Percentiles rank a stretch among this genome's conserved stretches.
Evolutionary conservation across 2,113 vertebrate species (phyloP).

Genomic region (Colossoma macropomum): DNA sequence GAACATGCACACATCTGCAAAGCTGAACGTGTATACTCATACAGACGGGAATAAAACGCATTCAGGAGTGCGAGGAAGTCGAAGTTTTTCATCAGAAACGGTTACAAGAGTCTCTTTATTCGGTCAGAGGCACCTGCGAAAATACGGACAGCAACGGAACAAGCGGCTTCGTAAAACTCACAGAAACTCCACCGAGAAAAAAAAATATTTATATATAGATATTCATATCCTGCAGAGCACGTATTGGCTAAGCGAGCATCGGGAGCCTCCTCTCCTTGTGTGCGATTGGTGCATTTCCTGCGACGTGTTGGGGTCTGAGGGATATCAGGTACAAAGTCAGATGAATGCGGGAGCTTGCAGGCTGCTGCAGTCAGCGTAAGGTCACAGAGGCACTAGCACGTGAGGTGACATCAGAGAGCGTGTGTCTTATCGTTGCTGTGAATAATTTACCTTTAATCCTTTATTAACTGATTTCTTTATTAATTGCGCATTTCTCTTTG

Average conservation of each 20-base stretch:
- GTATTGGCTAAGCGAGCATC: background rate
- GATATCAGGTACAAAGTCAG: background rate
- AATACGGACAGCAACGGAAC: background rate
- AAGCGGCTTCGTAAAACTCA: background rate
- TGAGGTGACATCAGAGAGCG: conserved; percentile 29
- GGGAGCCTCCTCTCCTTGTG: background rate
- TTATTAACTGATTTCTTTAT: background rate
- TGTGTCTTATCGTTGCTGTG: conserved; percentile 9
- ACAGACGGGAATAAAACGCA: conserved; percentile 6
- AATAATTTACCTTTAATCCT: conserved; percentile 7
- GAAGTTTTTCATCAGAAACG: background rate
- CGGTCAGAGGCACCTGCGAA: conserved; percentile 8
- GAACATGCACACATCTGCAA: conserved; percentile 42
- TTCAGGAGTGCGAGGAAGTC: conserved; percentile 18
- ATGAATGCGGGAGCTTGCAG: conserved; percentile 18
- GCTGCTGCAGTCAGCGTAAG: conserved; percentile 6
- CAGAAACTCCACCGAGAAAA: background rate
- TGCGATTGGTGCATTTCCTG: too few species aligned
- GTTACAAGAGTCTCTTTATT: conserved; percentile 38
- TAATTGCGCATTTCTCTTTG: background rate
- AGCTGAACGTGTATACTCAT: conserved; percentile 32
- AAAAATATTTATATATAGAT: too few species aligned
- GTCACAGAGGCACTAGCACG: conserved; percentile 54
- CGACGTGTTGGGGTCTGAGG: background rate
- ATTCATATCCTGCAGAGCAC: background rate